These are phyloP conservation scores for Danaus plexippus DNA, from an alignment of 1,140 invertebrate genomes.

Conservation along the genomic window DNA sequence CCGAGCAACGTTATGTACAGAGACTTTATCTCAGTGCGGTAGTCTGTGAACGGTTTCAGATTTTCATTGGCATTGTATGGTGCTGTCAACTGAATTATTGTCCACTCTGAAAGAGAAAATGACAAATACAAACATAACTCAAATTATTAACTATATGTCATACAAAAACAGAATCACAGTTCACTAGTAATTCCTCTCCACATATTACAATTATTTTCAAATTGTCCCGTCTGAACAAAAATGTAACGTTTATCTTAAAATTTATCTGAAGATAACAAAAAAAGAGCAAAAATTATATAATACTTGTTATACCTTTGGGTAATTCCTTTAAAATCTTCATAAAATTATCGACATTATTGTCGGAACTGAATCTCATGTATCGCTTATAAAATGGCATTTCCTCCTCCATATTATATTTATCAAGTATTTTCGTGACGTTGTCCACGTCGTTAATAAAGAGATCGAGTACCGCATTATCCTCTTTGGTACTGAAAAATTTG, in stretches of 20 bases:
- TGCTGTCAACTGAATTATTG: slow-evolving; percentile 73
- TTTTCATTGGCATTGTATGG: slow-evolving; percentile 67
- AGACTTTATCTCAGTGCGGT: slow-evolving; percentile 56
- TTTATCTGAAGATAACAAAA: too few relatives aligned
- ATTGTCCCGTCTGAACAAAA: too few relatives aligned
- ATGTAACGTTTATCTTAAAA: too few relatives aligned
- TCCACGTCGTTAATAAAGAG: slow-evolving; percentile 28
- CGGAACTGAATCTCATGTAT: slow-evolving; percentile 46
- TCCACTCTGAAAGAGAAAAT: slow-evolving; percentile 71
- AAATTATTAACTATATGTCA: too few relatives aligned
- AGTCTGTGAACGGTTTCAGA: slow-evolving; percentile 40
- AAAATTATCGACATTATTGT: slow-evolving; percentile 56
- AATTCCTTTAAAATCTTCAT: slow-evolving; percentile 55
- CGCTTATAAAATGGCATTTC: slow-evolving; percentile 46
- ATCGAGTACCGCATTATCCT: slow-evolving; percentile 34
- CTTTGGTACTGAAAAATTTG: slow-evolving; percentile 36
- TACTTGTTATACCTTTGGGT: slow-evolving; percentile 46
- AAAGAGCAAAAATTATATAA: too few relatives aligned
- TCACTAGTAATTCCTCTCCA: too few relatives aligned
- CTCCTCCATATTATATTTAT: slow-evolving; percentile 32
- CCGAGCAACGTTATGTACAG: slow-evolving; percentile 71
- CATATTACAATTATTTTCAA: too few relatives aligned
- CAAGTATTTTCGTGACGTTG: slow-evolving; percentile 25
- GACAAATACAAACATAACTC: too few relatives aligned
- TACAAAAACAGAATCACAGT: too few relatives aligned